Percentiles rank a stretch among this genome's conserved stretches.
phyloP scores from a whole-genome alignment of 1,140 invertebrate species.

The Drosophila rufa region DNA sequence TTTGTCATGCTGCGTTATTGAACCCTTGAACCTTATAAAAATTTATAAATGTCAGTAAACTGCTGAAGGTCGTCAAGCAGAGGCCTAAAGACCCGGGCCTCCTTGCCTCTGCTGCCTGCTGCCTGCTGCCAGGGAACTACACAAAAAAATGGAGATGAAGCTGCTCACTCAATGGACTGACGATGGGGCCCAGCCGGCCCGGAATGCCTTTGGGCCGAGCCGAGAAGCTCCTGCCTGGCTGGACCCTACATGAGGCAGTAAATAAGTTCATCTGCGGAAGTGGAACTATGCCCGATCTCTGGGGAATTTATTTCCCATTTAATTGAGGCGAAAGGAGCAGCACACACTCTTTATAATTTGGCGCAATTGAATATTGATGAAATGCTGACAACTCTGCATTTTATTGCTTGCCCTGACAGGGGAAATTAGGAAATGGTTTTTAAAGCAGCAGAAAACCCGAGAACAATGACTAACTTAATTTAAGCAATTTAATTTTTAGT shows the following conservation, averaged over 20 bases:
- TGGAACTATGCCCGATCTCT: neutral
- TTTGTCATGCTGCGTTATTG: slow-evolving; percentile 70
- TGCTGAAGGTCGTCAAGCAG: slow-evolving; percentile 59
- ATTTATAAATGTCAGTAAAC: slow-evolving; percentile 73
- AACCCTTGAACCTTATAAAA: slow-evolving; percentile 75
- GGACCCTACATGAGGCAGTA: slow-evolving; percentile 1
- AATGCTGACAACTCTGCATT: neutral
- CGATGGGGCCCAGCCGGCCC: slow-evolving; percentile 3
- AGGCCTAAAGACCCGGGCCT: slow-evolving; percentile 21
- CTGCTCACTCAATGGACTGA: slow-evolving; percentile 14
- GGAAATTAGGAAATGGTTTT: neutral
- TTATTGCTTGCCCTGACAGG: neutral
- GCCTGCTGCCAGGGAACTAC: neutral
- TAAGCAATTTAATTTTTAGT: neutral
- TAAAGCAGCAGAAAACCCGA: too few relatives aligned
- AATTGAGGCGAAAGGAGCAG: neutral
- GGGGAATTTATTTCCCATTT: slow-evolving; percentile 12
- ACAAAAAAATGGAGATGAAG: slow-evolving; percentile 10
- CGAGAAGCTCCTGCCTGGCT: neutral
- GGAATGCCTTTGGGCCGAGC: slow-evolving; percentile 1
- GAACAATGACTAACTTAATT: too few relatives aligned
- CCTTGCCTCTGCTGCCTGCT: neutral
- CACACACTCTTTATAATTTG: neutral
- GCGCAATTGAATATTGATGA: slow-evolving; percentile 15
- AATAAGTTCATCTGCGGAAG: slow-evolving; percentile 22